Conservation (phyloP, 2,113 vertebrate species). For the Tenrec ecaudatus region DNA sequence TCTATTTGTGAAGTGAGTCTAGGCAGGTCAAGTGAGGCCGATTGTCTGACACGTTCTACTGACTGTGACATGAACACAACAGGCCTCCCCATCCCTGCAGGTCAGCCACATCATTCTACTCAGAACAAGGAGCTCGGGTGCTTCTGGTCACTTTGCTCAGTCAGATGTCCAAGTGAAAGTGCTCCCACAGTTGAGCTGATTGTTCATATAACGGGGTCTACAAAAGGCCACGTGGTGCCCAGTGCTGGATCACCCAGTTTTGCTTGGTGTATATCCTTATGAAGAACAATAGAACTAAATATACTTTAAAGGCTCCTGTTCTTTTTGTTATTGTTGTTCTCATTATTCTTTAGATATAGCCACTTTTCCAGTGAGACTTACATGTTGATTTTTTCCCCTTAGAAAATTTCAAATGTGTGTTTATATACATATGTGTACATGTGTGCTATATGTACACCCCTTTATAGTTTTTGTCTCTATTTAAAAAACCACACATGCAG, state of each 20-base stretch:
- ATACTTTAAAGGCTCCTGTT: background rate
- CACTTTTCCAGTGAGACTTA: background rate
- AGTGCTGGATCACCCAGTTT: background rate
- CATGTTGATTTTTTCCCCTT: background rate
- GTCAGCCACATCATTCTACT: background rate
- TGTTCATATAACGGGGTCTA: background rate
- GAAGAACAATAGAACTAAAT: background rate
- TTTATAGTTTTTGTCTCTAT: too few relatives aligned
- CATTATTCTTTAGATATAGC: background rate
- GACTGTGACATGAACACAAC: background rate
- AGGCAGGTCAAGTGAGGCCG: slow-evolving; percentile 62
- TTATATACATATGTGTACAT: background rate
- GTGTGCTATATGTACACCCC: background rate
- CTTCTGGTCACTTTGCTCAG: background rate
- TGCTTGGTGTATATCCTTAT: background rate
- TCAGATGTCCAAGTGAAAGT: background rate
- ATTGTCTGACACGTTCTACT: background rate
- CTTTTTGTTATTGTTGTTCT: background rate
- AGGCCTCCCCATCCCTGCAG: background rate
- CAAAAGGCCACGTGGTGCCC: too few relatives aligned
- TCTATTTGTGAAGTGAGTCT: slow-evolving; percentile 44
- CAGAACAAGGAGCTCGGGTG: background rate
- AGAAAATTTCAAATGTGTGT: background rate
- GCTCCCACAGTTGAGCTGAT: background rate
- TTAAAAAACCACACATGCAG: too few relatives aligned